Conservation (phyloP, 2,888 invertebrate species). For the Lasioglossum oenotherae region DNA sequence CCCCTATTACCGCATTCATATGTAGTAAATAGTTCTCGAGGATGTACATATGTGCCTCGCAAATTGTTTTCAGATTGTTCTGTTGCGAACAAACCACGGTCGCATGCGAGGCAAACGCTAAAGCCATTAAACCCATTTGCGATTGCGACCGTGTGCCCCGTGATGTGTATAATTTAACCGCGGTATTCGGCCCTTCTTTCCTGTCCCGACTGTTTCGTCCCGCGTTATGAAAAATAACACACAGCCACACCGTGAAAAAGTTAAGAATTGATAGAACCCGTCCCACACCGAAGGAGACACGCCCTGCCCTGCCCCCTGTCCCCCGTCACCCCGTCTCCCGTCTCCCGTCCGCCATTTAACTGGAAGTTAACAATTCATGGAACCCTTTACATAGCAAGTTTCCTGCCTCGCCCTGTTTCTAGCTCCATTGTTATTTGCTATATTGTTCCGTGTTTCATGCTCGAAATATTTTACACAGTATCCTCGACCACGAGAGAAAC, state of each 20-base stretch:
- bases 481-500: not conserved
- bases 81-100: constrained; percentile 64
- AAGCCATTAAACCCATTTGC: constrained; percentile 66
- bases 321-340: not conserved
- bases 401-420: not conserved
- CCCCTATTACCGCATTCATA: constrained; percentile 50
- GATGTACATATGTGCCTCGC: constrained; percentile 50
- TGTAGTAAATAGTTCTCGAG: constrained; percentile 62
- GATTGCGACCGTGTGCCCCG: constrained; percentile 53
- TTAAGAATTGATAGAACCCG: constrained; percentile 12
- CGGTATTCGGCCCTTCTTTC: constrained; percentile 30
- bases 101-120: constrained; percentile 62
- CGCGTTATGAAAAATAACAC: constrained; percentile 11
- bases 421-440: not conserved
- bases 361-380: constrained; percentile 1
- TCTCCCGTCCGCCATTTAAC: not conserved
- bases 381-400: not conserved
- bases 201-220: not conserved
- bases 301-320: not conserved
- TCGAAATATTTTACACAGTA: not conserved
- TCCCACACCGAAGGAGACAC: not conserved
- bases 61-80: constrained; percentile 72
- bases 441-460: constrained; percentile 8
- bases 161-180: constrained; percentile 54
- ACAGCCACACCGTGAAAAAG: not conserved